phyloP scores from a whole-genome alignment of 2,888 invertebrate species.

The Philereme transversata region DNA sequence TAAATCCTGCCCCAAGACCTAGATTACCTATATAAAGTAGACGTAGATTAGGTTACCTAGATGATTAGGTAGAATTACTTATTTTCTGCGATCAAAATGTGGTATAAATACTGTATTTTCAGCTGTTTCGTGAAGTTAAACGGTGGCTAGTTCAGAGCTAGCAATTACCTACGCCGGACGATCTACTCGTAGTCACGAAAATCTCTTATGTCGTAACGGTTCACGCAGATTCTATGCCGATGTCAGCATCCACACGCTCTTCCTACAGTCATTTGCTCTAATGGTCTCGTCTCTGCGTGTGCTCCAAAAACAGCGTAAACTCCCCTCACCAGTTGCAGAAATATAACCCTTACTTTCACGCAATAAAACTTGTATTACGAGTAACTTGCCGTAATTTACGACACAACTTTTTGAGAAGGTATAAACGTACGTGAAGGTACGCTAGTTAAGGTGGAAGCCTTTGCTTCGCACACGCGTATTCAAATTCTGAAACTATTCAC shows the following conservation, averaged over 20 bases:
- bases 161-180: slow-evolving; percentile 53
- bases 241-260: slow-evolving; percentile 56
- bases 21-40: no score
- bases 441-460: slow-evolving; percentile 43
- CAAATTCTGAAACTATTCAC: slow-evolving; percentile 45
- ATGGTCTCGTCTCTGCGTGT: slow-evolving; percentile 53
- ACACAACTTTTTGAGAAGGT: slow-evolving; percentile 26
- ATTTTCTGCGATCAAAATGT: slow-evolving; percentile 1
- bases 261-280: slow-evolving; percentile 67
- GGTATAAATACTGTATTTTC: slow-evolving; percentile 4
- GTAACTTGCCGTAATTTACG: slow-evolving; percentile 18
- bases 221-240: slow-evolving; percentile 54
- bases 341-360: slow-evolving; percentile 38
- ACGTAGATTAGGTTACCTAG: no score
- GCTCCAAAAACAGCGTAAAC: slow-evolving; percentile 38
- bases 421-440: slow-evolving; percentile 42
- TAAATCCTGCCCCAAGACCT: no score
- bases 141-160: slow-evolving; percentile 35
- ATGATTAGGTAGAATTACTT: not conserved
- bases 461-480: slow-evolving; percentile 45
- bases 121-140: slow-evolving; percentile 23
- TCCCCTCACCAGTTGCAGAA: slow-evolving; percentile 24
- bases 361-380: slow-evolving; percentile 39
- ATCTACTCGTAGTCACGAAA: slow-evolving; percentile 61
- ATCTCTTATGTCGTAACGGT: slow-evolving; percentile 61